Conservation (phyloP, 2,113 vertebrate species). For the Eublepharis macularius region DNA sequence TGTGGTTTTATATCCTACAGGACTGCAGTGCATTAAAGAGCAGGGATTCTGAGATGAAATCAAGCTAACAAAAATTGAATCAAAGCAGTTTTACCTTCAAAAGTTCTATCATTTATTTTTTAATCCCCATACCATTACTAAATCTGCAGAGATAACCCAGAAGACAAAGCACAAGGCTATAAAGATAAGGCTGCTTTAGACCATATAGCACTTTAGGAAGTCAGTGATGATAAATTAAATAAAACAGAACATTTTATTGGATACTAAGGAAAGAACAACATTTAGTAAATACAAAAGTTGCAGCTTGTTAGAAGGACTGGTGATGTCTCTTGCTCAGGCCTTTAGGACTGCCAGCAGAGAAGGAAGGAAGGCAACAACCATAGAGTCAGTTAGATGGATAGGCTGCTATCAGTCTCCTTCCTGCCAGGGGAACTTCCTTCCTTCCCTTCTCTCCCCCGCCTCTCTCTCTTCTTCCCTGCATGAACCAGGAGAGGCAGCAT, state of each 20-base stretch:
- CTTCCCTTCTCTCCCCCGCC: too few species aligned
- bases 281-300: slow-evolving; percentile 26
- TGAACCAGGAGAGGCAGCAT: too few species aligned
- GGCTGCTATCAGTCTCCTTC: too few species aligned
- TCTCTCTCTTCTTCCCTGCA: too few species aligned
- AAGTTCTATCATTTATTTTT: not conserved
- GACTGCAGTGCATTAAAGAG: not conserved
- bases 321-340: too few species aligned
- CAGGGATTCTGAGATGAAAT: slow-evolving; percentile 4
- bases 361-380: too few species aligned
- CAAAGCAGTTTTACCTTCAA: not conserved
- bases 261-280: not conserved
- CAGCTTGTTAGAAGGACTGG: too few species aligned
- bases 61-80: fast-evolving
- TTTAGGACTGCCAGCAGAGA: too few species aligned
- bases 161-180: not conserved
- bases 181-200: not conserved
- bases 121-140: not conserved
- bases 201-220: not conserved
- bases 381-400: too few species aligned
- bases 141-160: not conserved
- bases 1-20: not conserved
- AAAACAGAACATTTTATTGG: slow-evolving; percentile 14
- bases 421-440: too few species aligned
- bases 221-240: not conserved